Base-by-base conservation (phyloP, 2,797 vertebrate genomes). In the Atherinosoma microstoma region DNA sequence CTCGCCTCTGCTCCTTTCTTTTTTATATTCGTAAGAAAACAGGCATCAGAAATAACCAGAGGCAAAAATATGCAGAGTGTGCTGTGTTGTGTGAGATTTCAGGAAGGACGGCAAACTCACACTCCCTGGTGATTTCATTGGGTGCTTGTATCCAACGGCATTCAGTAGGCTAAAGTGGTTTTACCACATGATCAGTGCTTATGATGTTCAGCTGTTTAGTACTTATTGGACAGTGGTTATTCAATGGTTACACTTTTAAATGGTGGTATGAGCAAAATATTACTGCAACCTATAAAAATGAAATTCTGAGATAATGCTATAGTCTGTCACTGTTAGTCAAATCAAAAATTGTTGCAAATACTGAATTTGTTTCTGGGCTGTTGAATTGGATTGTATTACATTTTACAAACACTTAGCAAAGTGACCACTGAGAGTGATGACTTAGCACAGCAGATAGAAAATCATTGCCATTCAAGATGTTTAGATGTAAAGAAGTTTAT, bases 1-100 rank as follows among this genome's bases (percentile, higher is more conserved):
- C 5, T 80, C 15, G 0, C 35, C 54, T 64, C 56, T 76, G 49
- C 66, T 42, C 3, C 27, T 65, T 79, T 35, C 38, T 64, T 45
- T 45, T 56, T 65, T 29, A 53, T 11, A 22, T 53, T 64, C 29
- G 0, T 35, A 27, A 73, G 45, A 75, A 63, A 58, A 51, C 2
- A 34, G 15, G 22, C 62, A 58, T 54, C 57, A 58, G 36, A 70
- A 38, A 62, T 47, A 47, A 20, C 53, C 29, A 15, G 49, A 49
- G 27, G 66, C 29, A 63, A 67, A 3, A 32, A 10, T 40, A 58
- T 64, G 70, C 32, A 3, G 22, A 30, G 18, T 30, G n/a, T 15
- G 35, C 6, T 56, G 22, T n/a, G 15, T 3, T 2, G 29, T 40
- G 35, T 30, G 49, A 61, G 22, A 57, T 53, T 63, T 63, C 0